phyloP scores from a whole-genome alignment of 2,113 vertebrate species.

The Corythornis vintsioides region DNA sequence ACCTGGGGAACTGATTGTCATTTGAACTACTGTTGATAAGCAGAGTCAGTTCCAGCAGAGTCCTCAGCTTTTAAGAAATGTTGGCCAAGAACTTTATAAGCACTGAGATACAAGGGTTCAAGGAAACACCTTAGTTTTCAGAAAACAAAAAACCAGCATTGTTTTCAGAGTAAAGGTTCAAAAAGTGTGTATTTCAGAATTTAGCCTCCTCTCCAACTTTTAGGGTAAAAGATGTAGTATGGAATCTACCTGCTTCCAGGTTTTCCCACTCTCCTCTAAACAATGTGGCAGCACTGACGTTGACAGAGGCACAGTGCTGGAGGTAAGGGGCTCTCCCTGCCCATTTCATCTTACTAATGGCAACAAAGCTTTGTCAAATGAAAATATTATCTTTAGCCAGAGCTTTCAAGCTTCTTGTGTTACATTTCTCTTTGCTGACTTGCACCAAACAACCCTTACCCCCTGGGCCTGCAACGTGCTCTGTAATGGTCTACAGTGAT shows the following conservation, averaged over 20 bases:
- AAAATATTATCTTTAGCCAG: conserved; percentile 56
- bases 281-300: neutral
- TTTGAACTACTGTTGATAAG: neutral
- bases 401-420: neutral
- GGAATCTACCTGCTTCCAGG: neutral
- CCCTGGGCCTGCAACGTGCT: neutral
- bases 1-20: neutral
- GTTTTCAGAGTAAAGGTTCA: neutral
- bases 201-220: neutral
- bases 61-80: neutral
- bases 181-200: neutral
- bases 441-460: neutral
- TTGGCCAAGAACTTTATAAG: neutral
- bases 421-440: conserved; percentile 43
- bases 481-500: neutral
- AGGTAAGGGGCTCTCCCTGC: neutral
- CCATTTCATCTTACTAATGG: conserved; percentile 19
- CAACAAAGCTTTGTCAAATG: conserved; percentile 49
- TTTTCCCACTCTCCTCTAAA: neutral
- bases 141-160: neutral
- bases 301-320: neutral
- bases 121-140: neutral
- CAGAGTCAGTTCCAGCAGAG: neutral
- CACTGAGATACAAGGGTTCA: neutral
- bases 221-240: neutral